Conservation (phyloP, 2,797 vertebrate species). For the Myiotriccus ornatus region DNA sequence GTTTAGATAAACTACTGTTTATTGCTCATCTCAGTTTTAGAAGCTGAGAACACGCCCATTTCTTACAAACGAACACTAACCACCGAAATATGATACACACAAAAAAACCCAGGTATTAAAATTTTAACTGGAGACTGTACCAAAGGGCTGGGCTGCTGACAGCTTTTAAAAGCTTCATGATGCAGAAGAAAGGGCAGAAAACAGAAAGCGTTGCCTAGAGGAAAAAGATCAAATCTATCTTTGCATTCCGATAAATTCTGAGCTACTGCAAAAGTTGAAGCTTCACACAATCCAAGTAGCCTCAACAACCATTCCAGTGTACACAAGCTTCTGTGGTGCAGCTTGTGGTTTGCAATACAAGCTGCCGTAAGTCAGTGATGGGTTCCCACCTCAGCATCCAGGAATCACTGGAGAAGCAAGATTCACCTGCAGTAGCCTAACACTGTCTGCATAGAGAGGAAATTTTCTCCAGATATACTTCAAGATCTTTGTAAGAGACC, state of each 20-base stretch:
- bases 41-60: not conserved
- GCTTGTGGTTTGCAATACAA: not conserved
- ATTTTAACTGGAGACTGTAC: not conserved
- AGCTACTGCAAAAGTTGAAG: not conserved
- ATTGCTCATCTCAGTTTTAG: not conserved
- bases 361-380: not conserved
- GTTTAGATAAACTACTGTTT: not conserved
- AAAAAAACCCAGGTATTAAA: not conserved
- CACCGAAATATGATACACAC: not conserved
- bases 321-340: not conserved
- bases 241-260: not conserved
- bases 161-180: not conserved
- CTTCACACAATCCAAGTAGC: not conserved
- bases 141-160: not conserved
- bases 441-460: not conserved
- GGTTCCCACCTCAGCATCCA: not conserved
- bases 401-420: not conserved
- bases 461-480: not conserved
- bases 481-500: not conserved
- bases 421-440: not conserved
- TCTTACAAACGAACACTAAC: not conserved
- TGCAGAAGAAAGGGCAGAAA: not conserved
- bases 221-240: not conserved
- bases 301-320: not conserved
- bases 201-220: not conserved